phyloP scores from a whole-genome alignment of 23 tunicate species.

The Corella eumyota region DNA sequence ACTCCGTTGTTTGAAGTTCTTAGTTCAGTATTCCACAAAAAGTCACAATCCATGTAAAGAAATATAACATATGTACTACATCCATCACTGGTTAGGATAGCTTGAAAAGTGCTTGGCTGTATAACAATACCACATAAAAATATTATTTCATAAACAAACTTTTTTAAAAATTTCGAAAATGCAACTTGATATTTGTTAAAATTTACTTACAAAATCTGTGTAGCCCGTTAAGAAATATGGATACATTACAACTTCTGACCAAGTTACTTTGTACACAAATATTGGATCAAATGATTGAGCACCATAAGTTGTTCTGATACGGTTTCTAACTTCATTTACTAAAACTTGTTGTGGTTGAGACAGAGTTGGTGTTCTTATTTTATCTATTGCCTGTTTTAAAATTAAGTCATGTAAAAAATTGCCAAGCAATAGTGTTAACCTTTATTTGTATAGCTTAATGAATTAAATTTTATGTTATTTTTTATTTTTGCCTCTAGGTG shows the following conservation, averaged over 20 bases:
- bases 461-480: too few species aligned
- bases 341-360: not conserved
- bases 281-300: constrained; percentile 18
- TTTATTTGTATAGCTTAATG: too few species aligned
- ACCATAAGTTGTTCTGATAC: constrained; percentile 10
- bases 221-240: not conserved
- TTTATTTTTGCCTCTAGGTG: too few species aligned
- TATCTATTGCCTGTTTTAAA: constrained; percentile 18
- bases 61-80: constrained; percentile 44
- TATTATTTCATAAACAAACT: not conserved
- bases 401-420: too few species aligned
- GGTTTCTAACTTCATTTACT: not conserved
- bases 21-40: constrained; percentile 24
- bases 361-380: not conserved
- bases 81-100: constrained; percentile 33
- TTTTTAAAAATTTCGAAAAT: too few species aligned
- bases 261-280: constrained; percentile 40
- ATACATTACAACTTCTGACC: constrained; percentile 33
- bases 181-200: too few species aligned
- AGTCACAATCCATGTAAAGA: constrained; percentile 25
- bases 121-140: not conserved
- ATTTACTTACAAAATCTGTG: constrained; percentile 2
- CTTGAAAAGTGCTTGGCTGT: constrained; percentile 61
- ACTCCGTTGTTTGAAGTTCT: constrained; percentile 7
- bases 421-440: too few species aligned